Evolutionary conservation across 2,888 invertebrate species (phyloP), one percentile per base, ranked within the genome.

Genomic region (Notodonta dromedarius): DNA sequence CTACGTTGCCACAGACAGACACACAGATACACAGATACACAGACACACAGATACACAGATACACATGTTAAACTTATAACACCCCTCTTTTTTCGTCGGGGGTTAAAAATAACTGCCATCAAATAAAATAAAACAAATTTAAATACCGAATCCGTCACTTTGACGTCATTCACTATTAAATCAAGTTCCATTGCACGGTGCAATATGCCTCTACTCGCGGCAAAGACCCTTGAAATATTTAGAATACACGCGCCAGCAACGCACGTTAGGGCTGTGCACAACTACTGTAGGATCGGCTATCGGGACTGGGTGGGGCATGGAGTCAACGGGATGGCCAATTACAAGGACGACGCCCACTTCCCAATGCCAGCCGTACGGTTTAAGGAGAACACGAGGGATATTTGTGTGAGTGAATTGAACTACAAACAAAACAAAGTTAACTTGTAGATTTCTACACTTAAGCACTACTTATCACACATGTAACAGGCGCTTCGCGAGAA

Each of bases 401-500:
- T 95, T 46, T 81, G 90, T 82, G 95, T 95, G 77, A 87, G 39
- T 24, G 13, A 42, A 12, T 6, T 14, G 50, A 50, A 14, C 50
- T 3, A 50, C 14, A 14, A 50, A 24, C 24, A 24, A 24, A 2
- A 24, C 24, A 24, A 24, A 24, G 24, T 24, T 24, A 24, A 24
- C 24, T 24, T 24, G 24, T 24, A 24, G 24, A 24, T 24, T 24
- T 24, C 24, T 24, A 24, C 24, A 24, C 24, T 24, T 24, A 24
- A 24, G 24, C 24, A 24, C 24, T 24, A 24, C 24, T 24, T 24
- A 24, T 24, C 24, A 24, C 24, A n/a, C 46, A 7, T 52, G 42
- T 46, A 59, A 1, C 76, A 96, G 95, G 96, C 96, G 1, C 91
- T 99, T 9, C 95, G 96, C 51, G 96, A 98, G 77, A 99, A 99